Evolutionary conservation across 2,888 invertebrate genomes (phyloP).

Genomic region (Spilarctia lutea): DNA sequence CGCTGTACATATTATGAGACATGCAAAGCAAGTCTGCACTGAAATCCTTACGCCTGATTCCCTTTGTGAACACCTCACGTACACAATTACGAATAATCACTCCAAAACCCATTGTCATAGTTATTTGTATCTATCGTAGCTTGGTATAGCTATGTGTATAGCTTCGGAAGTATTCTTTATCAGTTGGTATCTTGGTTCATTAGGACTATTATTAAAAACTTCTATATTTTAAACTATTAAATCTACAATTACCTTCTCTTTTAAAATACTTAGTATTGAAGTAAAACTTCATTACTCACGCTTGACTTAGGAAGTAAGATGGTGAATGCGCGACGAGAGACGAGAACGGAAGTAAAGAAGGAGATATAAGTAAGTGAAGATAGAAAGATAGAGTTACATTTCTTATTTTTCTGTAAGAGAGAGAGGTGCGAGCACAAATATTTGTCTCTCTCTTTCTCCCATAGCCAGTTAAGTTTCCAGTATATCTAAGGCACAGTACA

Average conservation of each 20-base stretch:
- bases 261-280: neutral
- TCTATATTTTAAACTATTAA: neutral
- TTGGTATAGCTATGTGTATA: neutral
- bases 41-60: constrained; percentile 24
- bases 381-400: too few relatives aligned
- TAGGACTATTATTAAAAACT: neutral
- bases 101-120: constrained; percentile 20
- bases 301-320: too few relatives aligned
- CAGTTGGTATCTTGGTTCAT: neutral
- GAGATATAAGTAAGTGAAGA: too few relatives aligned
- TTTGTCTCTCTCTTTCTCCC: too few relatives aligned
- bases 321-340: too few relatives aligned
- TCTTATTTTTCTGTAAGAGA: too few relatives aligned
- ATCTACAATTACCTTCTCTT: neutral
- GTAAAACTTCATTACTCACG: too few relatives aligned
- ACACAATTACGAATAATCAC: constrained; percentile 34
- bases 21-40: neutral
- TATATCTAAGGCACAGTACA: too few relatives aligned
- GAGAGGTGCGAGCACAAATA: too few relatives aligned
- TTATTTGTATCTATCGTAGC: neutral
- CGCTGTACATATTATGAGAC: neutral
- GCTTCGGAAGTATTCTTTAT: neutral
- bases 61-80: constrained; percentile 37
- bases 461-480: too few relatives aligned
- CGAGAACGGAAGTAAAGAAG: too few relatives aligned